Evolutionary conservation across 2,888 invertebrate species (phyloP).

Genomic region (Mamestra brassicae): DNA sequence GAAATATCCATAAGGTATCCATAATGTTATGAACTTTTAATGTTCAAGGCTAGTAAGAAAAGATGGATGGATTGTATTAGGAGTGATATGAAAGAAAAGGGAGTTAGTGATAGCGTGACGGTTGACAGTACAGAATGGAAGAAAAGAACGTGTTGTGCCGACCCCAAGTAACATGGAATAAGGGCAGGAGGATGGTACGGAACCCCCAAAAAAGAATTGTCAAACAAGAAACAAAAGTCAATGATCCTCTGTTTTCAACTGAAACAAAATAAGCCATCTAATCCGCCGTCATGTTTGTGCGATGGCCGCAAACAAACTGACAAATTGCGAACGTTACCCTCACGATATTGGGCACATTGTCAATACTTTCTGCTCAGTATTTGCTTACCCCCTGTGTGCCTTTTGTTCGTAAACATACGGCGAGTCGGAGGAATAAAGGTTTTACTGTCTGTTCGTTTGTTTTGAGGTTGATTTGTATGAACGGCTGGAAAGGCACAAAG

Average conservation of each 20-base stretch:
- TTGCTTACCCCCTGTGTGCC: conserved; percentile 55
- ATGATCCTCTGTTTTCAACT: conserved; percentile 21
- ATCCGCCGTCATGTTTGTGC: conserved; percentile 55
- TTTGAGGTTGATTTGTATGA: conserved; percentile 18
- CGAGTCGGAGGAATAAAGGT: conserved; percentile 34
- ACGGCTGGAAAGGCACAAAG: background rate
- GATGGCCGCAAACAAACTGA: conserved; percentile 56
- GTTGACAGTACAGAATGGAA: too few species aligned
- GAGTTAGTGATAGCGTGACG: too few species aligned
- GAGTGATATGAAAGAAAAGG: too few species aligned
- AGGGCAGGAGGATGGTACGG: background rate
- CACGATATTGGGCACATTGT: conserved; percentile 64
- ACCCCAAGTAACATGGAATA: too few species aligned
- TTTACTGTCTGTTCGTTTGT: conserved; percentile 33
- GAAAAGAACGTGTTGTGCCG: too few species aligned
- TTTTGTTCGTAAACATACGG: conserved; percentile 58
- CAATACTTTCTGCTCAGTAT: conserved; percentile 56
- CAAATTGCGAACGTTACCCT: conserved; percentile 60
- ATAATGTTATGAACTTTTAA: background rate
- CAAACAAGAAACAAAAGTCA: conserved; percentile 17
- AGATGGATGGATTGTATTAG: too few species aligned
- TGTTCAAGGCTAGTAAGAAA: background rate
- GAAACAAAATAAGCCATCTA: conserved; percentile 46
- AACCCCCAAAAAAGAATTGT: background rate
- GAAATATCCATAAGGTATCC: background rate